phyloP scores from a whole-genome alignment of 2,888 invertebrate genomes.

The Lithodes maja region DNA sequence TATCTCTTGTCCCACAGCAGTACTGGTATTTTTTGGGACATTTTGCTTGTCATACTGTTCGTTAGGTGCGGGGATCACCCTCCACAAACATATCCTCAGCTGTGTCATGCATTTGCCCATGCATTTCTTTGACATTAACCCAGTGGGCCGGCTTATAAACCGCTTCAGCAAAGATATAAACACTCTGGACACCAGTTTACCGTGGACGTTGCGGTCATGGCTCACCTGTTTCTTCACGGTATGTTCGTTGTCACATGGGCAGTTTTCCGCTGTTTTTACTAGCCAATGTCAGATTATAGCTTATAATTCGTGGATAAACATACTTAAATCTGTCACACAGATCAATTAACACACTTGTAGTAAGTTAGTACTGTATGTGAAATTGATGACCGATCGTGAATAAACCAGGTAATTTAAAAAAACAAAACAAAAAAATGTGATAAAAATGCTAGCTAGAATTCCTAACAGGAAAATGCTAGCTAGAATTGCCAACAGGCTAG shows the following conservation, averaged over 20 bases:
- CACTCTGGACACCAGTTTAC: conserved; percentile 69
- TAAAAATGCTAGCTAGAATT: too few species aligned
- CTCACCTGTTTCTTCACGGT: conserved; percentile 72
- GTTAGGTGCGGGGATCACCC: conserved; percentile 74
- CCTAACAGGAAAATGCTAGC: too few species aligned
- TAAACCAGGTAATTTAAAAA: too few species aligned
- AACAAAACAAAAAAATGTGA: too few species aligned
- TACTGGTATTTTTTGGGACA: conserved; percentile 71
- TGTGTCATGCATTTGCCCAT: conserved; percentile 79
- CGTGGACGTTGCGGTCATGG: conserved; percentile 83
- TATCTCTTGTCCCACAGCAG: conserved; percentile 66
- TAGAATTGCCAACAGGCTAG: too few species aligned
- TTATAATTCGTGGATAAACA: too few species aligned
- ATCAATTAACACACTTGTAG: background rate
- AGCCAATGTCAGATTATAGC: too few species aligned
- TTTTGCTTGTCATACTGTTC: conserved; percentile 71
- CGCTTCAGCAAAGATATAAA: conserved; percentile 75
- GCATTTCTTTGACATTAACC: conserved; percentile 75
- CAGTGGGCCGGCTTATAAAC: conserved; percentile 75
- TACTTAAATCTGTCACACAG: too few species aligned
- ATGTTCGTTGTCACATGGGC: conserved; percentile 3
- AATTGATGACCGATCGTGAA: too few species aligned
- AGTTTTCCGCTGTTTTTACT: too few species aligned
- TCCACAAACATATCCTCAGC: conserved; percentile 81
- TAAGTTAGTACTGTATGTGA: too few species aligned